Evolutionary conservation across 1,140 invertebrate genomes (phyloP), one percentile per base, ranked within the genome.

Genomic region (Drosophila aff.): DNA sequence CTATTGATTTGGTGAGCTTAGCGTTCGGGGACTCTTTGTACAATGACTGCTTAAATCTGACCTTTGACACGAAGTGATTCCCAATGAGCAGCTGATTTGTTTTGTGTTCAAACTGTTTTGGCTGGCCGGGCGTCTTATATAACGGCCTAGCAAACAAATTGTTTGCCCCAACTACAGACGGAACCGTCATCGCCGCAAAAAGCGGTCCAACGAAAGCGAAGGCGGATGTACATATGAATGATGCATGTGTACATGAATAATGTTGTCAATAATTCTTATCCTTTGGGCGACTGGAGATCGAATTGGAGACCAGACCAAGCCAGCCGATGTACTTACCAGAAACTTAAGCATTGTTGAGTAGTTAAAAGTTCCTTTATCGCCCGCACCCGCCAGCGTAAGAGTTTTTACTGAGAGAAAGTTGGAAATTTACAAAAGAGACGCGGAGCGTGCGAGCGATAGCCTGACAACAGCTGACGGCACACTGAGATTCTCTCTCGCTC

Each of bases 331-430:
- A 60, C 85, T 90, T 72, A 90, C 85, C 76, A 80, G 47, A 85
- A 90, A 90, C 26, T 90, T 90, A 9, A 90, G 31, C 85, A 90
- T 90, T 18, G 82, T 82, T 46, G 63, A 68, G 40, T 50, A 74
- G 49, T 52, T 76, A 38, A 90, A 85, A 58, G 63, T 55, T 36
- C 71, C 62, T 33, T 79, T 90, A 36, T 82, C 79, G 31, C 79
- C 72, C 46, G 71, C 62, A 65, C 49, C 76, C 86, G 78, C 86
- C 75, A 91, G 79, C 38, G 63, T 84, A 64, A 75, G 10, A 79
- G 31, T 62, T 52, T 58, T 40, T 16, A 57, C 53, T 40, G 53
- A 66, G 16, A 33, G 57, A 66, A 64, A 71, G 44, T 72, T 74
- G 40, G 61, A 78, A 40, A 50, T 40, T 36, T 23, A 38, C 44